Percentiles rank a stretch among this genome's conserved stretches.
These are phyloP conservation scores for Drosophila seguyi DNA, from an alignment of 1,140 invertebrate species.

Conservation along the genomic window DNA sequence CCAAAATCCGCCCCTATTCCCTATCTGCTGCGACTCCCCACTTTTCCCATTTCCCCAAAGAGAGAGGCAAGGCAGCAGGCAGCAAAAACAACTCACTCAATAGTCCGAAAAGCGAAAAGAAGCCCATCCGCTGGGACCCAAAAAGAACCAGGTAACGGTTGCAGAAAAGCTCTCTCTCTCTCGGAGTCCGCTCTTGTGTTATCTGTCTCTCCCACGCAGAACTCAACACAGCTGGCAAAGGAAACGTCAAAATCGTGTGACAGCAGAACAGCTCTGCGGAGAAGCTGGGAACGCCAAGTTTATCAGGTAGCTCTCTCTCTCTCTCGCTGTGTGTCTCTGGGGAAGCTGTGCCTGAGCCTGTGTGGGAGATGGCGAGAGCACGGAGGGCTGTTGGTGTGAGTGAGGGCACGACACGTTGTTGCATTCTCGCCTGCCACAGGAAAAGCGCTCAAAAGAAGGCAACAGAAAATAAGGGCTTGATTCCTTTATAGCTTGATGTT, in stretches of 20 bases:
- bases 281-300: conserved; percentile 39
- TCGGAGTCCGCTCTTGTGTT: conserved; percentile 11
- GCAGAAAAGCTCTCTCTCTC: conserved; percentile 16
- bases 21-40: not conserved
- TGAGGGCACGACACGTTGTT: conserved; percentile 75
- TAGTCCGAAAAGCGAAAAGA: conserved; percentile 64
- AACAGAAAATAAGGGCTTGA: conserved; percentile 35
- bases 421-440: conserved; percentile 62
- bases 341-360: conserved; percentile 54
- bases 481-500: conserved; percentile 15
- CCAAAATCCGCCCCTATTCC: not conserved
- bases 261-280: conserved; percentile 51
- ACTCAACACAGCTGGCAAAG: conserved; percentile 70
- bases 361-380: conserved; percentile 8
- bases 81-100: conserved; percentile 65
- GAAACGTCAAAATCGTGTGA: conserved; percentile 75
- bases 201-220: conserved; percentile 50
- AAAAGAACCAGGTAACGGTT: conserved; percentile 63
- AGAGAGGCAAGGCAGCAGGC: conserved; percentile 15
- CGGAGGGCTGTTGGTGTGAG: conserved; percentile 46
- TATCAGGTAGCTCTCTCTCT: conserved; percentile 58
- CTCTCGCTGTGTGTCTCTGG: conserved; percentile 24
- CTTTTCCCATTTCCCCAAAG: not conserved
- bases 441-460: conserved; percentile 60
- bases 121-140: conserved; percentile 35